Base-by-base conservation (phyloP, 2,888 invertebrate species). In the Erebia epiphron region DNA sequence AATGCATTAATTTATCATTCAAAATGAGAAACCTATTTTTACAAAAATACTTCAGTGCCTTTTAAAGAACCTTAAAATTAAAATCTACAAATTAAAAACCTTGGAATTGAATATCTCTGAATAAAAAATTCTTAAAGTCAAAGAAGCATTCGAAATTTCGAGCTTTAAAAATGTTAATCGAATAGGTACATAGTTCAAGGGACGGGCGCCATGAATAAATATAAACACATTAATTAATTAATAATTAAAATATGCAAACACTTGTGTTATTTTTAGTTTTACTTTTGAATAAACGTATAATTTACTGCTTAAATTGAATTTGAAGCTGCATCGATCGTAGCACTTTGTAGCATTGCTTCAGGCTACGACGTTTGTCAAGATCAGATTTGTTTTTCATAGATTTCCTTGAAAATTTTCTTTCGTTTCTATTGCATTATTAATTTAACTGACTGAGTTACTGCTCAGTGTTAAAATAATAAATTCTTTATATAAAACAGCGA, bases 301-400 rank as follows among this genome's bases (percentile, higher is more conserved):
- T 62, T 62, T 62, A 62, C 49, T 62, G 21, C 21, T 62, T 49
- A n/a, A 49, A 66, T 56, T 56, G 56, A 56, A 56, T 18, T 67
- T 10, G 61, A 67, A 52, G 50, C n/a, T 43, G 62, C 67, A 72
- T 72, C 67, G 72, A 72, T 69, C 72, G 69, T 72, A 72, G 66
- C 67, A 63, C 57, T 49, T 35, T 35, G 35, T 69, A 72, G 72
- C 69, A 72, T 58, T 67, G 69, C 67, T 72, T 52, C 49, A 50
- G 54, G 18, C 56, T 68, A 72, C 71, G 71, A 68, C 66, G 60
- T 68, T 66, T 57, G 62, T 63, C 57, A 66, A 56, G 57, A 67
- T 58, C 16, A 49, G 18, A 65, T 61, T 68, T 69, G 50, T 71
- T 69, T 54, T 70, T 63, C 11, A 46, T 49, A 50, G 49, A 60